Evolutionary conservation across 2,113 vertebrate species (phyloP).

Genomic region (Zonotrichia leucophrys): DNA sequence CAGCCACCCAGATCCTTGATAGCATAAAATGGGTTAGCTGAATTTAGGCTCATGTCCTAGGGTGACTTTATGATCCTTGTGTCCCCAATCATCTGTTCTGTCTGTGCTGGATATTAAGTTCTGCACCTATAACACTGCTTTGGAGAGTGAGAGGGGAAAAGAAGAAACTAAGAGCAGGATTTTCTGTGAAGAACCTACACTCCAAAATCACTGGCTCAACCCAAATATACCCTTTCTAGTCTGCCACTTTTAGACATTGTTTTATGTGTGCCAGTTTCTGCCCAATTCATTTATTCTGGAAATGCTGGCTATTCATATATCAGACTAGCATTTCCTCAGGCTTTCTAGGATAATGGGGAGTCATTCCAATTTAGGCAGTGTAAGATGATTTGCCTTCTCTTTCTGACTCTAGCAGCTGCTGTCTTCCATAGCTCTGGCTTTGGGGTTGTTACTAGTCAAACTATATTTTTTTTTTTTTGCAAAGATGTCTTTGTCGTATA

Average conservation of each 20-base stretch:
- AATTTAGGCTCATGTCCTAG: background rate
- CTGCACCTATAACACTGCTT: background rate
- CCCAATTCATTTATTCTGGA: background rate
- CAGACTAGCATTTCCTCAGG: background rate
- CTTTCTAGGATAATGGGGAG: background rate
- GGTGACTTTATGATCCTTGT: background rate
- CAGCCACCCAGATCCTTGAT: background rate
- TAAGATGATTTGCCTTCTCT: background rate
- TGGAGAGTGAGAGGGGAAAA: background rate
- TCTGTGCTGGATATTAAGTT: background rate
- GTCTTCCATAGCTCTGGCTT: background rate
- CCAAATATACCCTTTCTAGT: background rate
- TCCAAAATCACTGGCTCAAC: background rate
- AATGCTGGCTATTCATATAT: background rate
- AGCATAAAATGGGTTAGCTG: background rate
- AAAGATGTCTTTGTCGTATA: background rate
- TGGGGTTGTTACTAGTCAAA: background rate
- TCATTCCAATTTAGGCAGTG: background rate
- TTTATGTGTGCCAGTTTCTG: background rate
- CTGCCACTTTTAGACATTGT: background rate
- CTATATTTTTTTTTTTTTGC: background rate
- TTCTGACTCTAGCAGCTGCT: background rate
- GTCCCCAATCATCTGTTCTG: background rate
- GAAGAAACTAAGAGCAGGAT: background rate
- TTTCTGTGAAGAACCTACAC: background rate